Evolutionary conservation across 1,140 invertebrate species (phyloP), one percentile per base, ranked within the genome.

Genomic region (Sycophila sp.): DNA sequence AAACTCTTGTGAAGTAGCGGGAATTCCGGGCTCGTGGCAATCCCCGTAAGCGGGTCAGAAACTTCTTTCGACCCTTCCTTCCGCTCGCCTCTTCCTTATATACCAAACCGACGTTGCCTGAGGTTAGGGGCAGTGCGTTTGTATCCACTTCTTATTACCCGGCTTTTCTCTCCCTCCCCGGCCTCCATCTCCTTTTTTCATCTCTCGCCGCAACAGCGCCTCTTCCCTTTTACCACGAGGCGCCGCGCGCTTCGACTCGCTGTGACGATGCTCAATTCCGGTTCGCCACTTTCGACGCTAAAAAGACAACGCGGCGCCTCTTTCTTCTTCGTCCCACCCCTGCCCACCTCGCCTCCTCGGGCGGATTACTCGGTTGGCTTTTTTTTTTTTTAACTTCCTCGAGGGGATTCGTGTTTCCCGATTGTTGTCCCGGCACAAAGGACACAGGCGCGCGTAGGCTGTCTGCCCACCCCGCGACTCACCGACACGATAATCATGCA

Each of bases 11-110:
- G 73, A 84, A 83, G 83, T 83, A 78, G 77, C 76, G 76, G 80
- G 78, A 84, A 84, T 81, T 84, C 80, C 77, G 74, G 75, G 75
- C 77, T 79, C 76, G 77, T 72, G 28, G 76, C 77, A 71, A 75
- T 73, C 55, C 75, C 76, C 62, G 80, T 86, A 85, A 86, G 83
- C 84, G 79, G 84, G 84, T 86, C 84, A 86, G 81, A 83, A 84
- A 84, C 82, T 86, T 85, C 82, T 85, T 85, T 84, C 79, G 78
- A 80, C 77, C 79, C 81, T 77, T 72, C 73, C 72, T 72, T 24
- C 40, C 62, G 47, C 59, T 72, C 40, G 45, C 56, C 17, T 45
- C 71, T 69, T 24, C 32, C 51, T 63, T 59, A 17, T 17, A 4
- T 17, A 1, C 40, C 19, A 47, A 56, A 71, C 71, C 67, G 69